Percentiles rank a stretch among this genome's conserved stretches.
These are phyloP conservation scores for Cephus cinctus DNA, from an alignment of 1,140 invertebrate species.

Conservation along the genomic window DNA sequence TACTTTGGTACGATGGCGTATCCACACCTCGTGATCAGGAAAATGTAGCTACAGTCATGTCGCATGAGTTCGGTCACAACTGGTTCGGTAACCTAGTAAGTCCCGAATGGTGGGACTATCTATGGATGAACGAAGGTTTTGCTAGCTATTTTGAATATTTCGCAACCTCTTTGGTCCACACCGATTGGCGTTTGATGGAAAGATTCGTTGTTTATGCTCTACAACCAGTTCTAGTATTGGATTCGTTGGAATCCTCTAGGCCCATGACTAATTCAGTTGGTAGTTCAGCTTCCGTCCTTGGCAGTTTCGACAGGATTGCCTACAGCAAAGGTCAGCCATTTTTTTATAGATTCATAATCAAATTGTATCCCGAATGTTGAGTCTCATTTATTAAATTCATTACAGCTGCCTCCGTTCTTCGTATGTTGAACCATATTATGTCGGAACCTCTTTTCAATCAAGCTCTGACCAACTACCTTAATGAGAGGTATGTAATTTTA, in stretches of 20 bases:
- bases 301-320: conserved; percentile 78
- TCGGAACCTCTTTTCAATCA: conserved; percentile 62
- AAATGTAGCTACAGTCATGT: conserved; percentile 57
- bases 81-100: conserved; percentile 63
- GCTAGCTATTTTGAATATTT: conserved; percentile 67
- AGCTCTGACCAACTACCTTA: conserved; percentile 63
- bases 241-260: conserved; percentile 68
- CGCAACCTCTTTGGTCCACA: conserved; percentile 53
- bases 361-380: neutral
- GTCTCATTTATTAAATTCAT: neutral
- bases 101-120: conserved; percentile 55
- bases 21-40: too few relatives aligned
- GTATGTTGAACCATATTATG: conserved; percentile 73
- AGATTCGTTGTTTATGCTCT: conserved; percentile 72
- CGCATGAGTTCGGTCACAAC: conserved; percentile 67
- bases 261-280: conserved; percentile 74
- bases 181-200: conserved; percentile 76
- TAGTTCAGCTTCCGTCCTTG: conserved; percentile 70
- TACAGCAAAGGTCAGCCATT: conserved; percentile 64
- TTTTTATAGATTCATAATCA: neutral
- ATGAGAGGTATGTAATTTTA: conserved; percentile 44
- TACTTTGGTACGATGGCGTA: too few relatives aligned
- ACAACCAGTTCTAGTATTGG: conserved; percentile 59
- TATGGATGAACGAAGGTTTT: conserved; percentile 71
- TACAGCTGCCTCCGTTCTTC: conserved; percentile 66